Base-by-base conservation (phyloP, 2,888 invertebrate species). In the Parthenolecanium corni region DNA sequence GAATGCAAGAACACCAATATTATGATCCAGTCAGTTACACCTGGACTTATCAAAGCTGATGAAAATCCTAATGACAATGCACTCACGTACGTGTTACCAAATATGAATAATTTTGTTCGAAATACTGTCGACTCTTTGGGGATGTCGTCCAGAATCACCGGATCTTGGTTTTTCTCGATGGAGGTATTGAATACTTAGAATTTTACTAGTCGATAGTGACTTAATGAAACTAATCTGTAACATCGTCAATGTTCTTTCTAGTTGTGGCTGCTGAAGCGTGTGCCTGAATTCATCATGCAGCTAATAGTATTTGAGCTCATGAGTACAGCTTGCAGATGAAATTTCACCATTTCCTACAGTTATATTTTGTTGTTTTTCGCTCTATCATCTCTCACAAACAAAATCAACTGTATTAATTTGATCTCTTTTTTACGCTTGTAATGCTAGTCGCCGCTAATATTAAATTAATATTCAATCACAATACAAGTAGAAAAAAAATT, bases 131-230 rank as follows among this genome's bases (percentile, higher is more conserved):
- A 58, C 47, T 58, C 58, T 5, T 46, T 58, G 6, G 49, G 36
- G 9, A 38, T 58, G 1, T 58, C 58, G 6, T 20, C 47, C 14
- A 58, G 58, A 38, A 20, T 58, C 2, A 58, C 49, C n/a, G 58
- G 58, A 18, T 58, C 58, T 16, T 58, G 58, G 58, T 31, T 46
- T 31, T 58, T 58, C n/a, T 58, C 58, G 14, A 14, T 58, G 3
- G 49, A 58, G 16, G 58, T 58, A 49, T n/a, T 31, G 31, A 31
- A 9, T n/a, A n/a, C 31, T 31, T 9, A 31, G 5, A 31, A 6
- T 31, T 9, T 42, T 18, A 3, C 18, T 42, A 14, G 14, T 42
- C 9, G 44, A 42, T 42, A 42, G 44, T 16, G 5, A 14, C n/a
- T 5, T 42, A 42, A 4, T 42, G 44, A 3, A 42, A 16, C 4